Conservation (phyloP, 2,113 vertebrate genomes). For the Zosterops japonicus region DNA sequence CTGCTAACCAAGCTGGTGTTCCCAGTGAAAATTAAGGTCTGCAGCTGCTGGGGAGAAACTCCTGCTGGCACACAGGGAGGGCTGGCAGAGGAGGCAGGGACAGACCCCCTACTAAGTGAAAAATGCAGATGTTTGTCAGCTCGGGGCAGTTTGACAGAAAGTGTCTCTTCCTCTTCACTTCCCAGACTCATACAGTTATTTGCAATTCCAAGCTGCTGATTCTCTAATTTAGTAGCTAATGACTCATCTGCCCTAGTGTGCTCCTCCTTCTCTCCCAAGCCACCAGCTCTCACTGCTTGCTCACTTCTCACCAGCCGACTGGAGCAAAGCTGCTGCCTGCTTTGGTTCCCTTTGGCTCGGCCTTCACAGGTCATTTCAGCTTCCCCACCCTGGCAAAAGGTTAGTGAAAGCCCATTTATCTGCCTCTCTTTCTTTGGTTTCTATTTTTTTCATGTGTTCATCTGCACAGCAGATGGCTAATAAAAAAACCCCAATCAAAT, state of each 20-base stretch:
- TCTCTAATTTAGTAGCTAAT: background rate
- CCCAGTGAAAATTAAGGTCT: background rate
- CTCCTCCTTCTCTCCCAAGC: conserved; percentile 4
- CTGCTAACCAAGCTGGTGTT: background rate
- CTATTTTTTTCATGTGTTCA: background rate
- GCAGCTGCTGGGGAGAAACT: background rate
- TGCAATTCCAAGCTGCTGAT: conserved; percentile 34
- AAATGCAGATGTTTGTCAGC: background rate
- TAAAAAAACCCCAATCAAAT: background rate
- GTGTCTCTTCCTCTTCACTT: background rate
- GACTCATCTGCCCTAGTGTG: background rate
- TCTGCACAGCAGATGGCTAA: background rate
- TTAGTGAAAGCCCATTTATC: conserved; percentile 22
- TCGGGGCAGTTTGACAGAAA: background rate
- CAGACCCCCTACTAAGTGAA: background rate
- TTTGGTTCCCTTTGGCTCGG: background rate
- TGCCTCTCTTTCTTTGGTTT: background rate
- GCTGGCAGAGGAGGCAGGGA: background rate
- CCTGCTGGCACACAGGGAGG: background rate
- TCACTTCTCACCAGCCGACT: background rate
- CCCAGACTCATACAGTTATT: background rate
- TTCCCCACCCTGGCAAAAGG: background rate
- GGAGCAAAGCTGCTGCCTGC: background rate
- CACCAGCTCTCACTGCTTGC: background rate
- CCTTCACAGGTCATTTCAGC: background rate